Conservation (phyloP, 1,140 invertebrate species). For the Lordiphosa clarofinis region DNA sequence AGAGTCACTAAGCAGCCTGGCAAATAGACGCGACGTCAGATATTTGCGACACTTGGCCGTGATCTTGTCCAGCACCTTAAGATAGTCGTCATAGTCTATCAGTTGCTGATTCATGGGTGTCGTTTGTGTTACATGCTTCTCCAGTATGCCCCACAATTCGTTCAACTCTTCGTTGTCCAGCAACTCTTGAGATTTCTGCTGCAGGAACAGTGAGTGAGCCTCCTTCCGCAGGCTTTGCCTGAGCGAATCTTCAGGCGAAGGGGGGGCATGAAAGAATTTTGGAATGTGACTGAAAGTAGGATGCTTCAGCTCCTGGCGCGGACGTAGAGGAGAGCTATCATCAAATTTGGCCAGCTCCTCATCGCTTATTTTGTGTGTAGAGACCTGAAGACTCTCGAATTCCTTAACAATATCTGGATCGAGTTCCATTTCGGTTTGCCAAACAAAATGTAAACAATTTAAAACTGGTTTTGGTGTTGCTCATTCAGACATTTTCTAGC, state of each 20-base stretch:
- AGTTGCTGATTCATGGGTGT: slow-evolving; percentile 88
- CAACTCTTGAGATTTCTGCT: slow-evolving; percentile 90
- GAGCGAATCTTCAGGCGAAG: slow-evolving; percentile 86
- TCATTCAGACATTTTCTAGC: too few species aligned
- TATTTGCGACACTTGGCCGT: slow-evolving; percentile 87
- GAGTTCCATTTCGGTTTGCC: slow-evolving; percentile 39
- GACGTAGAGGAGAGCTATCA: slow-evolving; percentile 17
- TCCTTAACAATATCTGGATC: slow-evolving; percentile 39
- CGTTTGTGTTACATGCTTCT: slow-evolving; percentile 88
- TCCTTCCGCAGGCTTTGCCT: slow-evolving; percentile 92
- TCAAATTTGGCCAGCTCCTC: slow-evolving; percentile 37
- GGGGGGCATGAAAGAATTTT: slow-evolving; percentile 89
- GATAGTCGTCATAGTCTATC: slow-evolving; percentile 92
- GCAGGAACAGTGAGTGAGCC: slow-evolving; percentile 90
- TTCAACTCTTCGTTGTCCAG: slow-evolving; percentile 93
- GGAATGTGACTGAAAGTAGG: slow-evolving; percentile 82
- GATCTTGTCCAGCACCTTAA: slow-evolving; percentile 86
- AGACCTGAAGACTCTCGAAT: slow-evolving; percentile 32
- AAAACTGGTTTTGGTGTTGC: background rate
- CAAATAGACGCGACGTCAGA: slow-evolving; percentile 92
- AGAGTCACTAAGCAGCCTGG: slow-evolving; percentile 91
- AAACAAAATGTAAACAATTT: slow-evolving; percentile 2
- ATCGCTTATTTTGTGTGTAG: slow-evolving; percentile 9
- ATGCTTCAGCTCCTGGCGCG: slow-evolving; percentile 22
- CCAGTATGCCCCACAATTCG: slow-evolving; percentile 89